These are phyloP conservation scores for Sesamia nonagrioides DNA, from an alignment of 1,140 invertebrate genomes.

Conservation along the genomic window DNA sequence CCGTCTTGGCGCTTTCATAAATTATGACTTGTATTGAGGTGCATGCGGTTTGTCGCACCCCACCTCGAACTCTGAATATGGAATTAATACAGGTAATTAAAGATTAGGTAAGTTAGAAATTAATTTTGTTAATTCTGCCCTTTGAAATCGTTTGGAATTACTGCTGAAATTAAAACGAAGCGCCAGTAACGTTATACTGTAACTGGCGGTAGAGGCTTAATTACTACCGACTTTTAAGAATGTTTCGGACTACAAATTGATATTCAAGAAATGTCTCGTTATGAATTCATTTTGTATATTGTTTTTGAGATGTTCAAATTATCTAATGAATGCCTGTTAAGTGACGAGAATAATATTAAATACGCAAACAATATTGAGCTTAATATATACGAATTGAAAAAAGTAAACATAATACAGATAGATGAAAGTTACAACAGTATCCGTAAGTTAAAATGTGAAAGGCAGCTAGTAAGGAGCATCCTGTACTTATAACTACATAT, in stretches of 20 bases:
- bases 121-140: slow-evolving; percentile 22
- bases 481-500: slow-evolving; percentile 33
- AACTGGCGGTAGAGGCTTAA: slow-evolving; percentile 5
- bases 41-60: slow-evolving; percentile 21
- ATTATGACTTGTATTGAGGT: slow-evolving; percentile 59
- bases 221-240: slow-evolving; percentile 17
- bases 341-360: not conserved
- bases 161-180: slow-evolving; percentile 33
- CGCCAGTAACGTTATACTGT: not conserved
- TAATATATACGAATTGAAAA: not conserved
- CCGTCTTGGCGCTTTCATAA: slow-evolving; percentile 74
- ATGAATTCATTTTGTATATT: slow-evolving; percentile 15
- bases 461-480: slow-evolving; percentile 9
- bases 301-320: not conserved
- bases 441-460: not conserved
- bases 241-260: slow-evolving; percentile 13
- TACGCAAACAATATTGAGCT: not conserved
- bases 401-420: not conserved
- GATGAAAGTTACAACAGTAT: slow-evolving; percentile 1
- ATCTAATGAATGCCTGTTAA: not conserved
- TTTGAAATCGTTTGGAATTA: slow-evolving; percentile 28
- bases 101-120: slow-evolving; percentile 12
- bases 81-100: slow-evolving; percentile 22
- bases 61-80: slow-evolving; percentile 1
- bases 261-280: slow-evolving; percentile 20